Conservation (phyloP, 1,140 invertebrate genomes). For the Onthophagus taurus region DNA sequence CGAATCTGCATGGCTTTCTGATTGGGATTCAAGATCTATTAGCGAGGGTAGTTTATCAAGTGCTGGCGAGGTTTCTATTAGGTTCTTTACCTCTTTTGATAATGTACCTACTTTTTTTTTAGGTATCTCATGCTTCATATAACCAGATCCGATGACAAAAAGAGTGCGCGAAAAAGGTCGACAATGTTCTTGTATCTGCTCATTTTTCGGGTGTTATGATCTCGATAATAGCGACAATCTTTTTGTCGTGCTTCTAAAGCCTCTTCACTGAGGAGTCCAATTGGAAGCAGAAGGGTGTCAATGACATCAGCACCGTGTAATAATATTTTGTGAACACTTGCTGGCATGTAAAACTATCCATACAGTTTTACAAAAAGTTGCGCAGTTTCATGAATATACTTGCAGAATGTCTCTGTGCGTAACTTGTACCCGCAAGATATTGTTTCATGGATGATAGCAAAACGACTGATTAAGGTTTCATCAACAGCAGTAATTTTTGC, state of each 20-base stretch:
- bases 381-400: conserved; percentile 1
- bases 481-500: conserved; percentile 32
- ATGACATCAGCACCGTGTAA: conserved; percentile 4
- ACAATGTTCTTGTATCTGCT: not conserved
- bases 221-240: not conserved
- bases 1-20: too few relatives aligned
- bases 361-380: conserved; percentile 17
- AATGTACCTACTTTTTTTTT: too few relatives aligned
- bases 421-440: conserved; percentile 23
- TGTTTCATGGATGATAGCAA: conserved; percentile 28
- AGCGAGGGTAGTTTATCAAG: too few relatives aligned
- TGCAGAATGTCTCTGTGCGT: conserved; percentile 19
- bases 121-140: too few relatives aligned
- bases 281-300: not conserved
- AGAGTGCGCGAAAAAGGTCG: not conserved
- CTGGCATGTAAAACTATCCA: conserved; percentile 23
- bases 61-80: too few relatives aligned
- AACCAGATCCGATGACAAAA: too few relatives aligned
- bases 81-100: too few relatives aligned
- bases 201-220: not conserved
- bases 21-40: too few relatives aligned
- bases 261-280: too few relatives aligned
- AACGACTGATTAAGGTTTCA: conserved; percentile 30
- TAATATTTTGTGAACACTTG: conserved; percentile 20
- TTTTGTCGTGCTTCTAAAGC: not conserved